These are phyloP conservation scores for Rousettus leschenaultii DNA, from an alignment of 2,113 vertebrate genomes.

Conservation along the genomic window DNA sequence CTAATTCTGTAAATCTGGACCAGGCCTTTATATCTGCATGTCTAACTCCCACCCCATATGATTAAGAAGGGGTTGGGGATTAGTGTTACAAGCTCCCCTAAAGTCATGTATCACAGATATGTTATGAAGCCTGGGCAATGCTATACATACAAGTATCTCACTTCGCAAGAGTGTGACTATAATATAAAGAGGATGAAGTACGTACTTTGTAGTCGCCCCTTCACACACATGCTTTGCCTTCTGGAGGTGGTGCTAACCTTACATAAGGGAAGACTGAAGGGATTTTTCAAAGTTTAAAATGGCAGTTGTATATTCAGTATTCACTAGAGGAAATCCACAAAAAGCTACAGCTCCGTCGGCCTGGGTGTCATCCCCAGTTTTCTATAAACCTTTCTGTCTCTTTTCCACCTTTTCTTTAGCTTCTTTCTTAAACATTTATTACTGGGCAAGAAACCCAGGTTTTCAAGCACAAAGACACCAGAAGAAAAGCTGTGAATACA, in stretches of 20 bases:
- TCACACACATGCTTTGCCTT: not conserved
- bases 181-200: not conserved
- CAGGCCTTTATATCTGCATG: not conserved
- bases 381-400: not conserved
- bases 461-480: not conserved
- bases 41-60: not conserved
- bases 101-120: not conserved
- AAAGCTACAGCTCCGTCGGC: not conserved
- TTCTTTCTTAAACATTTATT: conserved; percentile 39
- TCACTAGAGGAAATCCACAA: not conserved
- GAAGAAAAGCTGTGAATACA: conserved; percentile 3
- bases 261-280: not conserved
- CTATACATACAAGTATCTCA: not conserved
- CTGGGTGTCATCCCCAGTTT: not conserved
- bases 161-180: not conserved
- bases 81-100: not conserved
- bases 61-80: not conserved
- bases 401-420: not conserved
- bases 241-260: not conserved
- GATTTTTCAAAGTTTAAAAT: conserved; percentile 28
- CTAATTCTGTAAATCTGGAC: not conserved
- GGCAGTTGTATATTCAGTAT: not conserved
- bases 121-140: not conserved
- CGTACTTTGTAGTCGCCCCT: not conserved
- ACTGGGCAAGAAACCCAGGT: not conserved